Evolutionary conservation across 2,888 invertebrate species (phyloP).

Genomic region (Idaea biselata): DNA sequence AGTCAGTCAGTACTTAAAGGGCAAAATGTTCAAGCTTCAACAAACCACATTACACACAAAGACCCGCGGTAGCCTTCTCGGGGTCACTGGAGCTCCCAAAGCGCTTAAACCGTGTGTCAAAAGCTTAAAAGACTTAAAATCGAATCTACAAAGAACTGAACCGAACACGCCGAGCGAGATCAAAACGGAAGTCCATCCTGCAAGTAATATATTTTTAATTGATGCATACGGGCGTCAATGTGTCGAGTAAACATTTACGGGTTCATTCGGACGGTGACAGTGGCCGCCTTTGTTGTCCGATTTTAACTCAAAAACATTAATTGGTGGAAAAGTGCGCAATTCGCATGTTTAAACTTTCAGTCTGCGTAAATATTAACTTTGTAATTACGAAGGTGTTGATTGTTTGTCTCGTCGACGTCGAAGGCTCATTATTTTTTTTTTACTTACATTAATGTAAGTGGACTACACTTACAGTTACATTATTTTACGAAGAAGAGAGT

Average conservation of each 20-base stretch:
- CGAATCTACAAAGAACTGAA: neutral
- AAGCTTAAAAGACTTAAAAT: neutral
- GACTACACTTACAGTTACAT: neutral
- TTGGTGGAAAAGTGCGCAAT: slow-evolving; percentile 74
- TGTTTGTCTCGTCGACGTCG: slow-evolving; percentile 48
- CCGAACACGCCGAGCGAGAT: neutral
- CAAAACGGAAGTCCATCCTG: slow-evolving; percentile 54
- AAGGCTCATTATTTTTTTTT: slow-evolving; percentile 41
- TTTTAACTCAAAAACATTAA: slow-evolving; percentile 69
- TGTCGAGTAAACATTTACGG: slow-evolving; percentile 73
- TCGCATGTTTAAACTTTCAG: slow-evolving; percentile 65
- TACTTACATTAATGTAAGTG: slow-evolving; percentile 28
- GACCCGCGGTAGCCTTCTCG: no score
- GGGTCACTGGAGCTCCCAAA: no score
- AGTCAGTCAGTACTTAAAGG: no score
- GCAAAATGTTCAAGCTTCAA: no score
- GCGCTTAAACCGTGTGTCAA: no score
- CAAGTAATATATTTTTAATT: slow-evolving; percentile 77
- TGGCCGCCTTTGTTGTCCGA: slow-evolving; percentile 61
- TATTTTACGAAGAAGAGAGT: no score
- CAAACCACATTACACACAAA: no score
- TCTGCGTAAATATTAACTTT: slow-evolving; percentile 64
- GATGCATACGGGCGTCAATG: slow-evolving; percentile 67
- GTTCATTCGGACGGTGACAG: slow-evolving; percentile 63
- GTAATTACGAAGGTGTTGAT: slow-evolving; percentile 63